Evolutionary conservation across 2,113 vertebrate genomes (phyloP).

Genomic region (Pluvianellus socialis): DNA sequence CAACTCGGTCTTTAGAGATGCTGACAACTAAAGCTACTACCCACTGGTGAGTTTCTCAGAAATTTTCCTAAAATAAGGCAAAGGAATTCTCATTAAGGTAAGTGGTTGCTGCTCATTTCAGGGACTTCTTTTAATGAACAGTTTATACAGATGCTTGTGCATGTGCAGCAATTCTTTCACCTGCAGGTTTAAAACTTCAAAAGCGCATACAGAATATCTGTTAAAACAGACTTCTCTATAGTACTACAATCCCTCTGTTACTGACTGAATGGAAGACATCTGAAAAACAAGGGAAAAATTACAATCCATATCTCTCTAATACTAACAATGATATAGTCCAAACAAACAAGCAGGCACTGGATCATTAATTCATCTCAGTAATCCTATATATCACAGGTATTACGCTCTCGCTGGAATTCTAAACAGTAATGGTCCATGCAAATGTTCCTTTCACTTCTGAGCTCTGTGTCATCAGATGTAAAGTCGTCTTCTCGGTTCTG

Average conservation of each 20-base stretch:
- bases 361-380: not conserved
- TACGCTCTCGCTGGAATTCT: not conserved
- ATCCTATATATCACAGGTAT: not conserved
- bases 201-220: not conserved
- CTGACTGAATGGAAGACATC: not conserved
- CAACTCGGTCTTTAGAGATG: not conserved
- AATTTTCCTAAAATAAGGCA: not conserved
- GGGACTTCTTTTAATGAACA: not conserved
- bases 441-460: not conserved
- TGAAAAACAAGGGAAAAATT: not conserved
- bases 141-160: not conserved
- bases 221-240: not conserved
- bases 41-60: not conserved
- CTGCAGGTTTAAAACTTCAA: not conserved
- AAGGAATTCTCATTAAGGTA: not conserved
- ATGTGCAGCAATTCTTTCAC: not conserved
- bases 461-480: not conserved
- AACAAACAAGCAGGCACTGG: not conserved
- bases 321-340: not conserved
- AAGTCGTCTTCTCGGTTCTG: not conserved
- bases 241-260: not conserved
- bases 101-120: not conserved
- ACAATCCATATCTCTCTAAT: not conserved
- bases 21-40: not conserved
- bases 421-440: not conserved